Base-by-base conservation (phyloP, 2,888 invertebrate species). In the Xylota segnis region DNA sequence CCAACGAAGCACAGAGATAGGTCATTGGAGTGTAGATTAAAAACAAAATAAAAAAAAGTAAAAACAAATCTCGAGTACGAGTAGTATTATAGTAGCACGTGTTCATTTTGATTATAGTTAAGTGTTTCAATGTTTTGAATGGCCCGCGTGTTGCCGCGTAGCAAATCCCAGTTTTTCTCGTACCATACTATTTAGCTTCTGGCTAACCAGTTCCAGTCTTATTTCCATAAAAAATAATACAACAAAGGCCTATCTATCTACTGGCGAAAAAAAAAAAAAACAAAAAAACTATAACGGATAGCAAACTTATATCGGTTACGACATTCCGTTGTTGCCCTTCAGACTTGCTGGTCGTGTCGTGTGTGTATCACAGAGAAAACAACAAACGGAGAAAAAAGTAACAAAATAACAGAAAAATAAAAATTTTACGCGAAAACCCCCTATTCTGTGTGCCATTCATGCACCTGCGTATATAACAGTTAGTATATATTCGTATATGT, bases 391-490 rank as follows among this genome's bases (percentile, higher is more conserved):
- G 27, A 27, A 40, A 47, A 52, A 63, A 65, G 43, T 16, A 65
- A 40, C 7, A 45, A 27, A 16, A 40, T 9, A 59, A 34, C 1
- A 9, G 0, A 34, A 43, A 5, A 29, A 23, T 23, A 23, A 23
- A 23, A 45, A 4, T 43, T 40, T 47, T 79, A 74, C 58, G 43
- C 37, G 18, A 72, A 81, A 68, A 66, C 56, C 40, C 66, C 71
- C 61, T 71, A 59, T 79, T 70, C 58, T 65, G 54, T 79, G 54
- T 81, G 54, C 58, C 86, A 82, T 84, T 76, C 71, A 82, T 86
- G 76, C 82, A 82, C 76, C 82, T 86, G 86, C 82, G 86, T 81
- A 82, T 86, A 82, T 86, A 86, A 82, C 86, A 82, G 76, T 86
- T 82, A 9, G 18, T 65, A 65, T 34, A 56, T 56, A 65, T 18